Base-by-base conservation (phyloP, 1,140 invertebrate species). In the Lamellibrachia luymesi region DNA sequence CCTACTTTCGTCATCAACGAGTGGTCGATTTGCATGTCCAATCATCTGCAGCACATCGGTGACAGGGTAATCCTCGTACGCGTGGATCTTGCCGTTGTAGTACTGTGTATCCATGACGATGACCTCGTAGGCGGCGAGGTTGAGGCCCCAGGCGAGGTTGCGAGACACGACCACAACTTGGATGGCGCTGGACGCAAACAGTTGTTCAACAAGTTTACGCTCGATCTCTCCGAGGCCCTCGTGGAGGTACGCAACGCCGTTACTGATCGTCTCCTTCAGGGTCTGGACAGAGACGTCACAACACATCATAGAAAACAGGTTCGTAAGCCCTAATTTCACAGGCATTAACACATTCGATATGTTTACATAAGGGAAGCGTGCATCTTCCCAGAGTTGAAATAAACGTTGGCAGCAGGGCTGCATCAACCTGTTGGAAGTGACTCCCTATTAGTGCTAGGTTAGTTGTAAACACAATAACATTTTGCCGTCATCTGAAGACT, bases 11-110 rank as follows among this genome's bases (percentile, higher is more conserved):
- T 99, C 98, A 96, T 99, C 99, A 94, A 98, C 97, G 5, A 98
- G 96, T 0, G 99, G 99, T 51, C 99, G 97, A 94, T 97, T 97
- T 50, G 97, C 97, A 93, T 96, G 97, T 0, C 99, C 99, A 91
- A 99, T 97, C 99, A 99, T 99, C 97, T 99, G 99, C 13, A 99
- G 96, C 0, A 99, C 98, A 96, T 99, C 99, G 4, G 98, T 99
- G 52, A 99, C 98, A 0, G 99, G 98, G 96, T 99, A 99, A 96
- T 99, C 99, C 96, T 99, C 99, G 97, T 99, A 97, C 38, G 96
- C 95, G 94, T 97, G 96, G 90, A 96, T 95, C 93, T 99, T 99
- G 91, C 99, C 99, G 96, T 99, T 99, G 96, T 99, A 99, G 94
- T 97, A 97, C 95, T 99, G 99, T 0, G 99, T 99, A 95, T 99